A percentile compares a stretch with the other conserved stretches of the same genome.
Conservation (phyloP, 2,888 invertebrate genomes). For the Eupithecia centaureata region DNA sequence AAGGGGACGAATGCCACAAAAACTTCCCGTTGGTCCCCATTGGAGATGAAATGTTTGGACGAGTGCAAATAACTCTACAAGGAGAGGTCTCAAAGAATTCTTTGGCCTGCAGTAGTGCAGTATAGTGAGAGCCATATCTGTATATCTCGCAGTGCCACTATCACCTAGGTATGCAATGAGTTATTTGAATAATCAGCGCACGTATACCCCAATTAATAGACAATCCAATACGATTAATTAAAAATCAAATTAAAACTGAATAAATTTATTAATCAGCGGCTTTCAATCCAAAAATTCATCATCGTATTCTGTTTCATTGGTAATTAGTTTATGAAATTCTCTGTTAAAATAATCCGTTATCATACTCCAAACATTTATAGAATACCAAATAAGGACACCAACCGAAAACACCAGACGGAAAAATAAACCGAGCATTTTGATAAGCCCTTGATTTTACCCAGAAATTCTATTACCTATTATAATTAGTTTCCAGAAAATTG, state of each 20-base stretch:
- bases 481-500: background rate
- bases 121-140: background rate
- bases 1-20: too few species aligned
- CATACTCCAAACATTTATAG: conserved; percentile 87
- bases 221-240: background rate
- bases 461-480: background rate
- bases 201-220: background rate
- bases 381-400: conserved; percentile 89
- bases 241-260: background rate
- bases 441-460: background rate
- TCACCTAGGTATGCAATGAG: background rate
- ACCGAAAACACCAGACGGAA: conserved; percentile 87
- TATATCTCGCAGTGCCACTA: background rate
- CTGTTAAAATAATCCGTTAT: conserved; percentile 90
- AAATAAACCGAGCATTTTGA: conserved; percentile 85
- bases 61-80: too few species aligned
- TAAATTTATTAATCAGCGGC: background rate
- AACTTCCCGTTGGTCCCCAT: too few species aligned
- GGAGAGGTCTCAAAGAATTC: too few species aligned
- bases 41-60: too few species aligned
- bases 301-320: conserved; percentile 56
- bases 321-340: conserved; percentile 86
- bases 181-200: background rate
- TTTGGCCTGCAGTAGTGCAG: background rate
- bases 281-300: conserved; percentile 34